Conservation (phyloP, 2,888 invertebrate genomes). For the Epinotia demarniana region DNA sequence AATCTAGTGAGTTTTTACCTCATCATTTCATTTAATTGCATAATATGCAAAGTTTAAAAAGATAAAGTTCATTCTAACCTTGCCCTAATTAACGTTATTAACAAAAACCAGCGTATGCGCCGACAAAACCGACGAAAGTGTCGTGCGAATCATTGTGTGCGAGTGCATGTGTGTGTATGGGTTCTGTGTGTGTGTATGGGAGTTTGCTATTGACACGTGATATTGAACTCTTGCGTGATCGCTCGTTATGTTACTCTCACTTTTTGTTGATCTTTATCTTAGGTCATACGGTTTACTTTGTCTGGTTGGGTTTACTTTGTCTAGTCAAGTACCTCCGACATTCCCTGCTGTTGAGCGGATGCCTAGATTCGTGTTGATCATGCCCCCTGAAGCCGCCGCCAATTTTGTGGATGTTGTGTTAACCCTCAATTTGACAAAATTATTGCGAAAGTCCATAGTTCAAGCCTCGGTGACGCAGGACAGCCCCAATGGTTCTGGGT, state of each 20-base stretch:
- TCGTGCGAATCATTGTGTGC: conserved; percentile 29
- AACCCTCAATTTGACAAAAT: no score
- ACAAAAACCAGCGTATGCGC: conserved; percentile 3
- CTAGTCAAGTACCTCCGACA: background rate
- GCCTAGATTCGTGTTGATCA: no score
- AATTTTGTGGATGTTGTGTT: no score
- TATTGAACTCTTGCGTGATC: conserved; percentile 42
- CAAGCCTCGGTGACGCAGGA: no score
- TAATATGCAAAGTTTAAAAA: background rate
- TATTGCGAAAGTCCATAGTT: no score
- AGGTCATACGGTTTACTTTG: conserved; percentile 9
- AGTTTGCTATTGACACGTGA: conserved; percentile 38
- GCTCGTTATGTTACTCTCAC: conserved; percentile 34
- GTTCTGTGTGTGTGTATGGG: conserved; percentile 25
- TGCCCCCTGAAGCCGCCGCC: no score
- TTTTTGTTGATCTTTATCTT: conserved; percentile 36
- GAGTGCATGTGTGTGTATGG: background rate
- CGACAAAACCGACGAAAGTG: conserved; percentile 35
- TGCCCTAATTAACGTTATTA: conserved; percentile 26
- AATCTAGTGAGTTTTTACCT: background rate
- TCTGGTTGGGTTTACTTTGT: background rate
- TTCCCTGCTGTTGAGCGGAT: no score
- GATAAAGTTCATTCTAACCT: conserved; percentile 21
- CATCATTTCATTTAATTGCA: background rate
- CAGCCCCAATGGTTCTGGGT: no score